Percentiles rank a stretch among this genome's conserved stretches.
phyloP scores from a whole-genome alignment of 1,140 invertebrate genomes.

The Gryllus bimaculatus region DNA sequence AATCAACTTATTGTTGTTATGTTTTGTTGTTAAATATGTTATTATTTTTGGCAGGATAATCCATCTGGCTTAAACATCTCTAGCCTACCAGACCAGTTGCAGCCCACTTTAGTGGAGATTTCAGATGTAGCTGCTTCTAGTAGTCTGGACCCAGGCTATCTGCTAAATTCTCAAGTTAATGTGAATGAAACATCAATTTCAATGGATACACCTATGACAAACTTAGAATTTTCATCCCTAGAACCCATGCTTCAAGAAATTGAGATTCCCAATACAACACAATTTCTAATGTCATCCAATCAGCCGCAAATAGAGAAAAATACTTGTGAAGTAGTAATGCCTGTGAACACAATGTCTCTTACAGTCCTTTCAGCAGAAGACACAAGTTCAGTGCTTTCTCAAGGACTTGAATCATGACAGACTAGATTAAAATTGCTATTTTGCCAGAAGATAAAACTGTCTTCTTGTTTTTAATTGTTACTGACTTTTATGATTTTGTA shows the following conservation, averaged over 20 bases:
- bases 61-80: not conserved
- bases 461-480: too few species aligned
- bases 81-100: not conserved
- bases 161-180: not conserved
- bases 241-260: conserved; percentile 14
- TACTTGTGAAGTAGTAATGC: not conserved
- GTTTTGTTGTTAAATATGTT: too few species aligned
- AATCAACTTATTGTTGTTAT: too few species aligned
- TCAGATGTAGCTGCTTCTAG: not conserved
- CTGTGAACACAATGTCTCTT: not conserved
- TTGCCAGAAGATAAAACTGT: not conserved
- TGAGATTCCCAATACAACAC: not conserved
- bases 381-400: conserved; percentile 15
- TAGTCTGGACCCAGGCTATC: not conserved
- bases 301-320: not conserved
- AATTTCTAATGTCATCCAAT: not conserved
- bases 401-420: conserved; percentile 4
- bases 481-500: too few species aligned
- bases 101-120: not conserved
- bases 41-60: not conserved
- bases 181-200: not conserved
- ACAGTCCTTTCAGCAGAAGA: conserved; percentile 15
- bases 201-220: not conserved
- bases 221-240: conserved; percentile 9
- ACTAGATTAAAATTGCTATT: not conserved